phyloP scores from a whole-genome alignment of 2,113 vertebrate species.

The Ahaetulla prasina region DNA sequence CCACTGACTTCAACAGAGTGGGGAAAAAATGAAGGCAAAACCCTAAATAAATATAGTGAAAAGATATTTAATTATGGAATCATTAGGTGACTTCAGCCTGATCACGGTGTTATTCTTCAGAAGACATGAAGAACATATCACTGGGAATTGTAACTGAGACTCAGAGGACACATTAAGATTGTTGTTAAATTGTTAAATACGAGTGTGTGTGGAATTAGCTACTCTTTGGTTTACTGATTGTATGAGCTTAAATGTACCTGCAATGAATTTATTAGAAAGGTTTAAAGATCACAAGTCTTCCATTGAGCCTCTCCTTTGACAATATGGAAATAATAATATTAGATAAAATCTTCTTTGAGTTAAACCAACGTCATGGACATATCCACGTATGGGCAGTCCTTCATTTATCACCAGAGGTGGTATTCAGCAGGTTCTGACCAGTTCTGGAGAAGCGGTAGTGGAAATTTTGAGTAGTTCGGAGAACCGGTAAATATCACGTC shows the following conservation, averaged over 20 bases:
- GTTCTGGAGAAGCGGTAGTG: too few species aligned
- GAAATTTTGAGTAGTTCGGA: too few species aligned
- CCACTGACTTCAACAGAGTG: neutral
- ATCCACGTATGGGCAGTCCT: neutral
- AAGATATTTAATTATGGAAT: neutral
- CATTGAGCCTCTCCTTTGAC: neutral
- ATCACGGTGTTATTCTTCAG: neutral
- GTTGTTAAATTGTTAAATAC: neutral
- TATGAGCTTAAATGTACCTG: neutral
- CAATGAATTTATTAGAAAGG: neutral
- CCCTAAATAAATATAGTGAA: neutral
- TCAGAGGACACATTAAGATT: neutral
- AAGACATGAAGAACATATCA: neutral
- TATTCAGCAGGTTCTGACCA: too few species aligned
- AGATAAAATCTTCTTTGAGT: neutral
- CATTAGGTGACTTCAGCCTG: neutral
- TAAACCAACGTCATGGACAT: neutral
- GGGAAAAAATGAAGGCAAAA: neutral
- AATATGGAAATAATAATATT: neutral
- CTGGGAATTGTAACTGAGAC: neutral
- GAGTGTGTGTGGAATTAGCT: neutral
- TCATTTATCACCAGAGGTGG: neutral
- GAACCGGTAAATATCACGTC: too few species aligned
- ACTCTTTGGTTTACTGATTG: neutral
- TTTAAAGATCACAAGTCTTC: neutral